These are phyloP conservation scores for Diorhabda carinulata DNA, from an alignment of 1,140 invertebrate species.

Conservation along the genomic window DNA sequence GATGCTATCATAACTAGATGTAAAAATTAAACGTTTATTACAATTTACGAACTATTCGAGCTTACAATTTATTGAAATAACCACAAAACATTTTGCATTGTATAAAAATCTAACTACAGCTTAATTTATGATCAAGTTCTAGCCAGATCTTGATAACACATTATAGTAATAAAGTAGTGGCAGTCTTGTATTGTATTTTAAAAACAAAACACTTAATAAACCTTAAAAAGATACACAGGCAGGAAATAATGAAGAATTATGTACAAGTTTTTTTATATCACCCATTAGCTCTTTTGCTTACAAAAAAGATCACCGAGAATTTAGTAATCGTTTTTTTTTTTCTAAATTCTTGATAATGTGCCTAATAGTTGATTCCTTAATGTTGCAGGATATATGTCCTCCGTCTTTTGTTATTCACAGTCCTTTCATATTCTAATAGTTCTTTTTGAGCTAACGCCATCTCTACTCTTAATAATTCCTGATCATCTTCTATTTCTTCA, in stretches of 20 bases:
- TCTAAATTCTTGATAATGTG: not conserved
- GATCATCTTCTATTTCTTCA: slow-evolving; percentile 42
- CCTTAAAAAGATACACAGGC: slow-evolving; percentile 27
- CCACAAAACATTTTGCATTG: too few relatives aligned
- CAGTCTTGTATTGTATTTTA: slow-evolving; percentile 28
- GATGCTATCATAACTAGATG: too few relatives aligned
- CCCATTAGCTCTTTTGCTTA: slow-evolving; percentile 31
- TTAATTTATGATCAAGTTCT: too few relatives aligned
- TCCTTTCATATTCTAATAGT: slow-evolving; percentile 42
- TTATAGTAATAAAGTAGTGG: slow-evolving; percentile 11
- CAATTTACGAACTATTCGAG: too few relatives aligned
- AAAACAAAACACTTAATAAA: slow-evolving; percentile 23
- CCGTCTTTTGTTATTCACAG: slow-evolving; percentile 38
- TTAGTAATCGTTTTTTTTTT: not conserved
- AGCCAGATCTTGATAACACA: too few relatives aligned
- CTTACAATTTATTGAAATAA: too few relatives aligned
- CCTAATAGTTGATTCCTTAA: slow-evolving; percentile 5
- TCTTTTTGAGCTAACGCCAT: slow-evolving; percentile 48
- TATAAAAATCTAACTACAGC: too few relatives aligned
- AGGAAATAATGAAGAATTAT: slow-evolving; percentile 30
- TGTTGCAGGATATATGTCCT: slow-evolving; percentile 35
- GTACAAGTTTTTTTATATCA: slow-evolving; percentile 33
- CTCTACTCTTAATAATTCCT: slow-evolving; percentile 43
- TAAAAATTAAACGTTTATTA: too few relatives aligned
- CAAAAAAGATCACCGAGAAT: slow-evolving; percentile 2